phyloP scores from a whole-genome alignment of 2,888 invertebrate genomes.

The Noctua janthina region DNA sequence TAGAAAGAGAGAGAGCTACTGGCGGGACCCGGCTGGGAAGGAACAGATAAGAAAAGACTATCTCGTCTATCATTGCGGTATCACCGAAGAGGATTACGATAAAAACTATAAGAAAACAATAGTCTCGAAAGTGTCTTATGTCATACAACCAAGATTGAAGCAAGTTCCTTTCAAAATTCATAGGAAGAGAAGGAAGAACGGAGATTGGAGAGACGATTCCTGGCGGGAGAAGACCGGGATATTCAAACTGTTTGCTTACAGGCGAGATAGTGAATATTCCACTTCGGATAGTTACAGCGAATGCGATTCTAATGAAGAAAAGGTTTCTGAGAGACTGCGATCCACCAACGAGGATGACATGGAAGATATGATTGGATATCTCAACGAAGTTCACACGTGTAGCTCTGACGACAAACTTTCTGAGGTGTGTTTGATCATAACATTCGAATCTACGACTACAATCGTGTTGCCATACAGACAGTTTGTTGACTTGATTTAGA shows the following conservation, averaged over 20 bases:
- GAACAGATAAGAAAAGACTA: constrained; percentile 87
- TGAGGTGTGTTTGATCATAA: constrained; percentile 49
- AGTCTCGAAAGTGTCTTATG: constrained; percentile 71
- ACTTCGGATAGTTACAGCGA: constrained; percentile 88
- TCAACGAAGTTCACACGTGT: constrained; percentile 68
- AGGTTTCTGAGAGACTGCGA: constrained; percentile 55
- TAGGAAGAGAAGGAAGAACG: constrained; percentile 76
- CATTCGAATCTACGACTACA: not conserved
- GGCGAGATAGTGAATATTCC: constrained; percentile 82
- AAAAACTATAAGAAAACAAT: constrained; percentile 75
- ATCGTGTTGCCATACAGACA: constrained; percentile 26
- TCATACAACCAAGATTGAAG: constrained; percentile 79
- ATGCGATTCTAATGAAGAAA: constrained; percentile 81
- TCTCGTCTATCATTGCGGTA: constrained; percentile 84
- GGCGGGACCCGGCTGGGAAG: constrained; percentile 84
- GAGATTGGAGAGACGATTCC: constrained; percentile 79
- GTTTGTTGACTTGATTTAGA: constrained; percentile 35
- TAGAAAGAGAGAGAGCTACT: constrained; percentile 82
- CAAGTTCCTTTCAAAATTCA: constrained; percentile 88
- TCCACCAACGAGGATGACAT: constrained; percentile 62
- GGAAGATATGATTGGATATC: constrained; percentile 69
- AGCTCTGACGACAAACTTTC: constrained; percentile 37
- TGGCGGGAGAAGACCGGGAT: constrained; percentile 84
- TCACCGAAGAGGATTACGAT: constrained; percentile 85
- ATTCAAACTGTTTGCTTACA: constrained; percentile 83